These are phyloP conservation scores for Coremacera marginata DNA, from an alignment of 2,888 invertebrate genomes.

Conservation along the genomic window DNA sequence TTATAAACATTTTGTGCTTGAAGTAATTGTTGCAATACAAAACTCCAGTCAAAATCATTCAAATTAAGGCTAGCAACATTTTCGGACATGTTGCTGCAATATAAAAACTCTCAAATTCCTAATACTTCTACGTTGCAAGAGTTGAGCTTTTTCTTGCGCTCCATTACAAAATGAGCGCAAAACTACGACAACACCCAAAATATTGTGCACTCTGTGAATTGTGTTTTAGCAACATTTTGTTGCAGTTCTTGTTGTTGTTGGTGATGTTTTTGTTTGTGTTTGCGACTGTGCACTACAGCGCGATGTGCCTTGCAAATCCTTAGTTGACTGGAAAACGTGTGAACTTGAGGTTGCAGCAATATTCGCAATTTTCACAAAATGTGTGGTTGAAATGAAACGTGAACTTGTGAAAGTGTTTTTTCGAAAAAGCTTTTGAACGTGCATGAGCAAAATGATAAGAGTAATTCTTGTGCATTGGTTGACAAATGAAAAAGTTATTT, in stretches of 20 bases:
- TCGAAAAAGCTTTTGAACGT: no score
- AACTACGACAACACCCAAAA: not conserved
- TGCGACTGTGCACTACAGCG: not conserved
- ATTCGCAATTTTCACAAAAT: not conserved
- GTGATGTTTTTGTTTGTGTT: not conserved
- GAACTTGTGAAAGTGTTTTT: no score
- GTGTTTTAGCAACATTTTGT: not conserved
- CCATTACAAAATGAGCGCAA: not conserved
- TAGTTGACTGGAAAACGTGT: conserved; percentile 23
- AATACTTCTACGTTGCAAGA: no score
- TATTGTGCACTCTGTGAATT: not conserved
- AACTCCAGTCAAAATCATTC: no score
- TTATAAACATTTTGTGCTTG: no score
- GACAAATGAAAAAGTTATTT: no score
- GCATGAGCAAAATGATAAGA: no score
- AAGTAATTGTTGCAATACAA: no score
- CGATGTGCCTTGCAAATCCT: not conserved
- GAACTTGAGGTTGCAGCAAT: not conserved
- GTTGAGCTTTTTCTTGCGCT: not conserved
- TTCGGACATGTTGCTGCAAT: not conserved
- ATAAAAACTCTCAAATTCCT: not conserved
- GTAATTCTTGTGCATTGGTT: no score
- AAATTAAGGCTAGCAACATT: not conserved
- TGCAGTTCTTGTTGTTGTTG: not conserved
- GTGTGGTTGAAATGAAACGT: no score